Conservation (phyloP, 2,113 vertebrate genomes). For the Malurus melanocephalus region DNA sequence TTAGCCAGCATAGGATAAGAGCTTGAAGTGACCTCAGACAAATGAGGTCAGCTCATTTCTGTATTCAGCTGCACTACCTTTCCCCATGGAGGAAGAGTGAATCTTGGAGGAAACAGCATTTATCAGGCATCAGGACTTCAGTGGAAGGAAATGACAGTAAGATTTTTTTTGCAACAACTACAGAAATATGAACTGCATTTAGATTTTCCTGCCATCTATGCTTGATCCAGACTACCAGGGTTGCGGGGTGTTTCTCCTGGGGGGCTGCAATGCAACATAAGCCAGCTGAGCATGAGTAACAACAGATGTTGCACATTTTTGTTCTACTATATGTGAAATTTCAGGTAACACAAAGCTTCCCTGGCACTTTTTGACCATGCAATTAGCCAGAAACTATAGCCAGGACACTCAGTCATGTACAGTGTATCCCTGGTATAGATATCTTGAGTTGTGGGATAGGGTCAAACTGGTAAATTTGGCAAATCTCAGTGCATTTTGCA, state of each 20-base stretch:
- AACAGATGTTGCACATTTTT: not conserved
- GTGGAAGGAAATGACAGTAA: not conserved
- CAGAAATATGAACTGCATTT: not conserved
- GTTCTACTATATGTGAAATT: not conserved
- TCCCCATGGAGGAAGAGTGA: not conserved
- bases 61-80: not conserved
- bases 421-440: not conserved
- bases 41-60: not conserved
- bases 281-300: not conserved
- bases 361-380: not conserved
- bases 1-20: not conserved
- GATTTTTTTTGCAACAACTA: not conserved
- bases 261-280: not conserved
- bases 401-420: not conserved
- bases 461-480: not conserved
- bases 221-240: not conserved
- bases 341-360: not conserved
- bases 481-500: not conserved
- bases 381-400: not conserved
- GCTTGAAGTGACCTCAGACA: not conserved
- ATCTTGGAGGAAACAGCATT: not conserved
- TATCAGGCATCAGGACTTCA: not conserved
- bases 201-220: not conserved
- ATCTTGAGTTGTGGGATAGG: not conserved
- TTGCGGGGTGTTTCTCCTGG: not conserved